Conservation (phyloP, 1,140 invertebrate species). For the Thaumatotibia leucotreta region DNA sequence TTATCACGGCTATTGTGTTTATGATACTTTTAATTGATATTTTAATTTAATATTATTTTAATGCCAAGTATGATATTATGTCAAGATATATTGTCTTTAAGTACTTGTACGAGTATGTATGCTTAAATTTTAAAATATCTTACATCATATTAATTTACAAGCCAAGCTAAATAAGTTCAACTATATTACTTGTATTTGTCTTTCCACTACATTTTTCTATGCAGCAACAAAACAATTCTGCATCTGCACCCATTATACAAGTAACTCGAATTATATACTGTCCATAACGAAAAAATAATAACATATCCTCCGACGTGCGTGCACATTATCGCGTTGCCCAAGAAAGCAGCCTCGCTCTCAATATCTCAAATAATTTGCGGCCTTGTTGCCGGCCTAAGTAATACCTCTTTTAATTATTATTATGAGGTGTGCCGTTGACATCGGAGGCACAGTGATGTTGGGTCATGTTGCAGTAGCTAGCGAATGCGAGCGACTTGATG, state of each 20-base stretch:
- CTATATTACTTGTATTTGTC: too few species aligned
- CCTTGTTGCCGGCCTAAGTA: conserved; percentile 51
- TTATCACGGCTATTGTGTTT: neutral
- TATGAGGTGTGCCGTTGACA: conserved; percentile 51
- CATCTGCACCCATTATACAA: conserved; percentile 1
- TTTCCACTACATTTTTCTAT: too few species aligned
- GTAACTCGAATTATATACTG: conserved; percentile 28
- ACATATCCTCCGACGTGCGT: conserved; percentile 40
- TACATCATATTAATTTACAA: too few species aligned
- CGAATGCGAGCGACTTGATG: neutral
- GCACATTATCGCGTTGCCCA: conserved; percentile 31
- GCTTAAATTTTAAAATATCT: too few species aligned
- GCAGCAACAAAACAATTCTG: neutral
- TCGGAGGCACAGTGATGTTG: conserved; percentile 30
- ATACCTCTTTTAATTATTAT: conserved; percentile 53
- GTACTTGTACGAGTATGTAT: too few species aligned
- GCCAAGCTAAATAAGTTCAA: too few species aligned
- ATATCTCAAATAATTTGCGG: conserved; percentile 60
- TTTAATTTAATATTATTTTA: neutral
- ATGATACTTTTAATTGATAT: neutral
- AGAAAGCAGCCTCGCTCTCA: conserved; percentile 56
- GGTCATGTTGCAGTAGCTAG: neutral
- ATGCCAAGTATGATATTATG: too few species aligned
- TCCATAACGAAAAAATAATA: conserved; percentile 63
- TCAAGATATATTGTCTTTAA: too few species aligned